Evolutionary conservation across 35 echinoderm and acorn worm species (phyloP), one percentile per base, ranked within the genome.

Genomic region (Lytechinus variegatus): DNA sequence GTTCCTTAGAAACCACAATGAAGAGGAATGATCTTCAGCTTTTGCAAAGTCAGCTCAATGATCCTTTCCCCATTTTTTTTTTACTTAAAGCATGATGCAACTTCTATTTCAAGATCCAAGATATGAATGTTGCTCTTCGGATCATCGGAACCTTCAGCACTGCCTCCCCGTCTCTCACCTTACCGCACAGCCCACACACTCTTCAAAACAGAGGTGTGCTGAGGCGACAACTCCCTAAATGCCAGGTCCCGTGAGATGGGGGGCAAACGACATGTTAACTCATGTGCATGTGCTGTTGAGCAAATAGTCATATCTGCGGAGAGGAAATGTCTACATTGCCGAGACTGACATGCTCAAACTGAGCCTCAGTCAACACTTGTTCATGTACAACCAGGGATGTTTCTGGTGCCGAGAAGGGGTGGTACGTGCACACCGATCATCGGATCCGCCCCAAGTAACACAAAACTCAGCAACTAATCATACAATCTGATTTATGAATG

Each of bases 271-370:
- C 24, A 90, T 90, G 88, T 90, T 90, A 90, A 90, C 88, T 90
- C 88, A 90, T 90, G 88, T 90, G 88, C 88, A 90, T 90, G 88
- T 54, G 52, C n/a, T 90, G 52, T 90, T 90, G 88, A 90, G 88
- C 88, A 90, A 90, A 90, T 90, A 90, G 52, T 90, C 88, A 90
- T 90, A 33, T 90, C 88, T 44, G 16, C 28, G 52, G 88, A 54
- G 88, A 54, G 88, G 88, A 44, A 90, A 52, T 54, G 88, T 90
- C 88, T 54, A 90, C 88, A 90, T 12, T 52, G 29, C 52, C 88
- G 29, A 90, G 88, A 90, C 88, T 90, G 88, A 90, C 28, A 90
- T 90, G 88, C 88, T 90, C 52, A 44, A 54, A 54, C 88, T 90
- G 29, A 90, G 2, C 28, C 88, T 90, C 88, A 90, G 88, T 90